Evolutionary conservation across 2,888 invertebrate species (phyloP), one percentile per base, ranked within the genome.

Genomic region (Volucella zonaria): DNA sequence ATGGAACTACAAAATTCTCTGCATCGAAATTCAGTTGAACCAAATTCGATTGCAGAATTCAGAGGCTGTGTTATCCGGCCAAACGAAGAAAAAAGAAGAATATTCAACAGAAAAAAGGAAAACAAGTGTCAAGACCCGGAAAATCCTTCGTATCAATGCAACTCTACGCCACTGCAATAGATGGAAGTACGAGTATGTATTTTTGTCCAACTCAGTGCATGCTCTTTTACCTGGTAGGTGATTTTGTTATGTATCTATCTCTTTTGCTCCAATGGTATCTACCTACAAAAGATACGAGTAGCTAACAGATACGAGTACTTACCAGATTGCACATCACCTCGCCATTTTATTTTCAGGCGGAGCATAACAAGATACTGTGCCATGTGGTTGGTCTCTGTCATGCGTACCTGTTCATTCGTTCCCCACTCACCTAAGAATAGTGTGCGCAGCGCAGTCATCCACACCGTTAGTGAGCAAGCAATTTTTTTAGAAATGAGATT

Each of bases 341-440:
- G 91, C 91, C 91, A 91, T 91, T 91, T 91, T 91, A 89, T 87
- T 90, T 91, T 88, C 88, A 78, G 91, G 91, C 90, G 91, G 91
- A 88, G 91, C 89, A 89, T 87, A 71, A 38, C 14, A 31, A 12
- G 58, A 15, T 45, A 66, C 66, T 79, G 59, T 61, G 83, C 67
- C 45, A 66, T 83, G 70, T 83, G 80, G 83, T 83, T 83, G 83
- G 83, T 54, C 80, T 79, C 74, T 70, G 71, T 59, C 42, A 62
- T 79, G 83, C 83, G 83, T 83, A 83, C 75, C 67, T 71, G 75
- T 9, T 75, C 11, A 71, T 70, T 76, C 23, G 51, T 80, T 83
- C 83, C 83, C 83, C 83, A 79, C 79, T 83, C 75, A n/a, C 11
- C n/a, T 56, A 38, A 18, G 14, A 0, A 47, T n/a, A 18, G 8